phyloP scores from a whole-genome alignment of 2,797 vertebrate genomes.

The Momotus momota region DNA sequence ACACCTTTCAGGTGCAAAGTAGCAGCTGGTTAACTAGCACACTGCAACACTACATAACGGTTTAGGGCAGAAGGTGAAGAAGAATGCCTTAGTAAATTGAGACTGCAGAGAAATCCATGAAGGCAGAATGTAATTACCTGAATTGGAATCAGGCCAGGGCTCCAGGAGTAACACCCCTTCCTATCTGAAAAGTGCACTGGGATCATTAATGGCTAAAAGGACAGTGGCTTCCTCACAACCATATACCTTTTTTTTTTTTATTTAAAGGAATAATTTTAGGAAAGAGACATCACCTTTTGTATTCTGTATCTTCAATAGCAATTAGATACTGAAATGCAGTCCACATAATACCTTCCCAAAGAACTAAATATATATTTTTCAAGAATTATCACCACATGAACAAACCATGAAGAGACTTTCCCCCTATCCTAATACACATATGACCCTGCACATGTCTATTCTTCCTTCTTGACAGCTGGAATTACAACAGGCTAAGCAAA shows the following conservation, averaged over 20 bases:
- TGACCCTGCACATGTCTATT: not conserved
- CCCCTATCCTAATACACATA: not conserved
- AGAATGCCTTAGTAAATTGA: constrained; percentile 30
- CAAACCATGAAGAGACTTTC: not conserved
- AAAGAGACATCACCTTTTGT: not conserved
- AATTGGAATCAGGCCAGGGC: constrained; percentile 18
- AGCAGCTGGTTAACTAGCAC: constrained; percentile 60
- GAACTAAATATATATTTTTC: not conserved
- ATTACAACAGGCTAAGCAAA: not conserved
- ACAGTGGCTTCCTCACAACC: not conserved
- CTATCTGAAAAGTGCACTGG: not conserved
- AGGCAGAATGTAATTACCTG: constrained; percentile 38
- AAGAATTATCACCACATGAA: not conserved
- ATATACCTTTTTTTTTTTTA: not conserved
- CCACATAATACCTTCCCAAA: not conserved
- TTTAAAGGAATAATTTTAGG: not conserved
- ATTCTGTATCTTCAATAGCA: not conserved
- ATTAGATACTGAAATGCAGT: not conserved
- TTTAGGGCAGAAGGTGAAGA: constrained; percentile 36
- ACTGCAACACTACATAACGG: not conserved
- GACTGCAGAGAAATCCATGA: not conserved
- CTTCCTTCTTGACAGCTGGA: not conserved
- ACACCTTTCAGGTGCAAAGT: constrained; percentile 18
- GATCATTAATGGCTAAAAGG: not conserved
- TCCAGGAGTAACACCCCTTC: not conserved